Base-by-base conservation (phyloP, 2,888 invertebrate genomes). In the Pristionchus fissidentatus region DNA sequence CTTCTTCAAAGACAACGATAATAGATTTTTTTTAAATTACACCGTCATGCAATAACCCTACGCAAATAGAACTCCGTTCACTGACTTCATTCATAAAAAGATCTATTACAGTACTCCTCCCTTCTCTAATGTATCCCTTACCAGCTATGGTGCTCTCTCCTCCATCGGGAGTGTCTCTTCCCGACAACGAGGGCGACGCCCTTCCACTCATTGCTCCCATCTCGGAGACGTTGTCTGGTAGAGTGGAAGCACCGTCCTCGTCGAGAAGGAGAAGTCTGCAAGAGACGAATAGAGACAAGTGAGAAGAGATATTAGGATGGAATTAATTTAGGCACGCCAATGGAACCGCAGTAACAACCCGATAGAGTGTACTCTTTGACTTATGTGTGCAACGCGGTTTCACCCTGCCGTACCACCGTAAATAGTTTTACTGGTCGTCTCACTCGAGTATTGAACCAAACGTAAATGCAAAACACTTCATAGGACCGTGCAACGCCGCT, bases 201-300 rank as follows among this genome's bases (percentile, higher is more conserved):
- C 93, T 90, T 38, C 97, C 98, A 38, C 87, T 87, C 41, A 92
- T 89, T 43, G 90, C 89, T 7, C 88, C 89, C 97, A 98, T 97
- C 92, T 98, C 98, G 0, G 97, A 97, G 35, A 98, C 94, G 93
- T 97, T 97, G 92, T 97, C 97, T 35, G 90, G 90, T 35, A 90
- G 84, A 0, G 90, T 89, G 43, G 89, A 88, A 26, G 88, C 88
- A 32, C 87, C 88, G 75, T 89, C 89, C 41, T 87, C 89, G 60
- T 87, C 86, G 35, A 86, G 60, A 46, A 86, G 26, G 15, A 86
- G 77, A 49, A 86, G 70, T 75, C 85, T 85, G 70, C n/a, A 10
- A 70, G n/a, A 35, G 70, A 70, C n/a, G 35, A 32, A 26, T 3
- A 62, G 29, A 62, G 3, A 13, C 62, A n/a, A n/a, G 52, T 55